These are phyloP conservation scores for Leucozona laternaria DNA, from an alignment of 2,888 invertebrate genomes.

Conservation along the genomic window DNA sequence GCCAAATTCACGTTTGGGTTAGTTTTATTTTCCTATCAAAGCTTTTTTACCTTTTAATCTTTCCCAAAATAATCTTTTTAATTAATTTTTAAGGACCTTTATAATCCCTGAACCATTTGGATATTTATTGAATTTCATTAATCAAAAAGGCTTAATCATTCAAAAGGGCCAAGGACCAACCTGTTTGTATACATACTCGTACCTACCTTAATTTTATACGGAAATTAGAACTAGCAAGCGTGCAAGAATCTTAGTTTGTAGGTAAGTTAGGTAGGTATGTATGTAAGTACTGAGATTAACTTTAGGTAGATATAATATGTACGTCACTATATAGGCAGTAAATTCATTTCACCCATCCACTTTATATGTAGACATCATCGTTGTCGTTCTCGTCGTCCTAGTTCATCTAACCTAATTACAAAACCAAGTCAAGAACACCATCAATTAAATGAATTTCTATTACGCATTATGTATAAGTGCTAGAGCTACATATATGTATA, in stretches of 20 bases:
- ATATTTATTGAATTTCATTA: constrained; percentile 36
- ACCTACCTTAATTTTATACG: background rate
- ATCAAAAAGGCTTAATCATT: constrained; percentile 20
- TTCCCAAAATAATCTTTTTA: background rate
- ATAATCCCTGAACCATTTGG: constrained; percentile 2
- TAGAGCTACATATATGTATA: background rate
- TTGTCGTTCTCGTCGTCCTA: constrained; percentile 1
- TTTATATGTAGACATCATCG: constrained; percentile 18
- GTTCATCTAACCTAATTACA: constrained; percentile 59
- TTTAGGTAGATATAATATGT: no score
- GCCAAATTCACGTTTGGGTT: background rate
- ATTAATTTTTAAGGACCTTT: constrained; percentile 16
- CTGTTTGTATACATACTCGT: background rate
- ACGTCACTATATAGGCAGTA: background rate
- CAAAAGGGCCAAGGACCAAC: background rate
- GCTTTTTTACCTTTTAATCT: background rate
- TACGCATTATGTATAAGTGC: constrained; percentile 39
- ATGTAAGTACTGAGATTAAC: background rate
- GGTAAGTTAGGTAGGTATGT: background rate
- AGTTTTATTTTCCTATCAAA: background rate
- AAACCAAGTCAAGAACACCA: constrained; percentile 70
- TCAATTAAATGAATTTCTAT: constrained; percentile 62
- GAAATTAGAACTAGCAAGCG: background rate
- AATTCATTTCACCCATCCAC: constrained; percentile 7
- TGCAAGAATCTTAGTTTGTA: constrained; percentile 1